Percentiles rank a stretch among this genome's conserved stretches.
Conservation (phyloP, 2,113 vertebrate genomes). For the Xyrauchen texanus region DNA sequence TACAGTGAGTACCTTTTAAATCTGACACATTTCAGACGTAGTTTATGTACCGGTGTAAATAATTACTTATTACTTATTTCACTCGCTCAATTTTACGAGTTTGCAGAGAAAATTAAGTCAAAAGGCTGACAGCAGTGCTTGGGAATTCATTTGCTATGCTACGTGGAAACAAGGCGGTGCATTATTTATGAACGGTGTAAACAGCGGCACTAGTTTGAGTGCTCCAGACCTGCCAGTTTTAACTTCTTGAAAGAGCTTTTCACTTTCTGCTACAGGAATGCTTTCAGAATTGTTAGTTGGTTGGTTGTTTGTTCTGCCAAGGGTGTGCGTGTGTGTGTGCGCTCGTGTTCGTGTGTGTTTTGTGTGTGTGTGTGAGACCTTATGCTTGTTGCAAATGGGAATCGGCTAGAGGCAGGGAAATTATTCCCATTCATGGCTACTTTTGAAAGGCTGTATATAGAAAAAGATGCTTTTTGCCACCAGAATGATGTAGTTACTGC, state of each 20-base stretch:
- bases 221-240: neutral
- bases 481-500: too few relatives aligned
- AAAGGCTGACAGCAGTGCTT: slow-evolving; percentile 3
- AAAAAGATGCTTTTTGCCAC: too few relatives aligned
- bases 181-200: slow-evolving; percentile 48
- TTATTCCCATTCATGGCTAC: too few relatives aligned
- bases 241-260: slow-evolving; percentile 26
- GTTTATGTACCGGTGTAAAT: slow-evolving; percentile 44
- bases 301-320: slow-evolving; percentile 30
- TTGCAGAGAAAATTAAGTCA: slow-evolving; percentile 21
- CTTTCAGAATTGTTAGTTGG: neutral
- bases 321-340: neutral
- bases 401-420: neutral
- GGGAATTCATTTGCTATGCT: neutral
- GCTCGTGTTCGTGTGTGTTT: slow-evolving; percentile 3
- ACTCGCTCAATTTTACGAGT: neutral
- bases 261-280: slow-evolving; percentile 12
- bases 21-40: neutral
- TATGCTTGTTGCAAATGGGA: slow-evolving; percentile 13
- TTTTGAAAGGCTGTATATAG: too few relatives aligned
- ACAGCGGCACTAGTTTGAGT: slow-evolving; percentile 1
- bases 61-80: slow-evolving; percentile 35
- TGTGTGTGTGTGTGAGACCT: too few relatives aligned
- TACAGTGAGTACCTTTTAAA: slow-evolving; percentile 11
- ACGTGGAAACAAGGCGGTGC: neutral